Base-by-base conservation (phyloP, 2,888 invertebrate genomes). In the Conops quadrifasciatus region DNA sequence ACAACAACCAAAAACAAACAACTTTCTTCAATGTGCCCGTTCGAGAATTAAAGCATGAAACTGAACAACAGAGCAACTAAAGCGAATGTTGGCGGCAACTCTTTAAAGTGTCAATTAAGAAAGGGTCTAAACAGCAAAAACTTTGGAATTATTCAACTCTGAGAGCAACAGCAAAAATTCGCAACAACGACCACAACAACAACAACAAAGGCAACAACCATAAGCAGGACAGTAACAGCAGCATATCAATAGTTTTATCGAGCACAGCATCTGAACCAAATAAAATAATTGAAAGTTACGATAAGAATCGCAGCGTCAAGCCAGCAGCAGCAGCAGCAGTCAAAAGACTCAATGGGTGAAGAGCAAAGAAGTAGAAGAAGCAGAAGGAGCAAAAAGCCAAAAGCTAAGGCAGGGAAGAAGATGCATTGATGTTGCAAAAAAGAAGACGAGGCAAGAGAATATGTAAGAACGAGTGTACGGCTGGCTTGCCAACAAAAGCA, bases 71-170 rank as follows among this genome's bases (percentile, higher is more conserved):
- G 21, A 21, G 11, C 45, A 68, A n/a, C 78, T 78, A 67, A 24
- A 21, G 11, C 45, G 60, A n/a, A 79, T 78, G 79, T 79, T 79
- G 78, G 84, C 85, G 85, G 85, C 85, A 80, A 79, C 80, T 81
- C 84, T 84, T 84, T 84, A 81, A 83, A 84, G 84, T 84, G 84
- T 84, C 84, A 84, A 84, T 84, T 84, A 84, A 83, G 77, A 51
- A 71, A 72, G 43, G 67, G 36, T 64, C 73, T 67, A 62, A 71
- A 72, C 70, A 65, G 26, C 15, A 26, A n/a, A 28, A 19, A 24
- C 51, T 28, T 65, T 67, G 45, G 58, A 58, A 67, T 67, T 67
- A 58, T 67, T 67, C 58, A 58, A 19, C 58, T 67, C 66, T 24
- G 19, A 56, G 19, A 63, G 67, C 69, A 62, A 71, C 68, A 70